Base-by-base conservation (phyloP, 2,888 invertebrate species). In the Holacanthella duospinosa region DNA sequence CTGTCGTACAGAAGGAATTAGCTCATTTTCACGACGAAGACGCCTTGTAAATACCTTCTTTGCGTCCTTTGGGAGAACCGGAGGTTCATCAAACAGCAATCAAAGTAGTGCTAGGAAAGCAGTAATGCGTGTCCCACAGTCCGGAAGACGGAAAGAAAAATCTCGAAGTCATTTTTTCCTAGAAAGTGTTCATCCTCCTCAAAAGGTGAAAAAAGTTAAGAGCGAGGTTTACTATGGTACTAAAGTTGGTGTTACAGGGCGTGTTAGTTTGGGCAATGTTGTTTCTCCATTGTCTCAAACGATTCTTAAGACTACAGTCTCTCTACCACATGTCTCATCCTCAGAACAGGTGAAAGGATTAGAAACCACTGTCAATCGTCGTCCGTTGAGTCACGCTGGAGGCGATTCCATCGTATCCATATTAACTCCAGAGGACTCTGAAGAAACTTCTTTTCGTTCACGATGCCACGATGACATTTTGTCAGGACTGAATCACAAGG, bases 31-130 rank as follows among this genome's bases (percentile, higher is more conserved):
- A 19, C 64, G 62, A 16, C 64, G 65, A 60, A 62, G 64, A 48
- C 63, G 60, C 21, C 43, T 64, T 16, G 62, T 69, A 2, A 65
- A 60, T 43, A 65, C 60, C 43, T 67, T 75, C 69, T 75, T 75
- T 60, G 70, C 74, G 25, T 75, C 75, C 2, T 75, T 76, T 67
- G 75, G 76, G n/a, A 76, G 75, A 70, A 74, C 74, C 9, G 66
- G 66, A 2, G 64, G 65, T n/a, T 64, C 62, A n/a, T 65, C 70
- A 9, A 61, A 56, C 24, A 63, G 65, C 29, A 48, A 64, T 12
- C 53, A 60, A 1, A 60, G 59, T 29, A 54, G 63, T 4, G 27
- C 16, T 69, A 68, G 55, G 59, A 68, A 59, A 4, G n/a, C 19
- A 9, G 21, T 21, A 4, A 48, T 48, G 69, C 63, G 61, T 62